Evolutionary conservation across 35 echinoderm and acorn worm species (phyloP).

Genomic region (Apostichopus parvimensis): DNA sequence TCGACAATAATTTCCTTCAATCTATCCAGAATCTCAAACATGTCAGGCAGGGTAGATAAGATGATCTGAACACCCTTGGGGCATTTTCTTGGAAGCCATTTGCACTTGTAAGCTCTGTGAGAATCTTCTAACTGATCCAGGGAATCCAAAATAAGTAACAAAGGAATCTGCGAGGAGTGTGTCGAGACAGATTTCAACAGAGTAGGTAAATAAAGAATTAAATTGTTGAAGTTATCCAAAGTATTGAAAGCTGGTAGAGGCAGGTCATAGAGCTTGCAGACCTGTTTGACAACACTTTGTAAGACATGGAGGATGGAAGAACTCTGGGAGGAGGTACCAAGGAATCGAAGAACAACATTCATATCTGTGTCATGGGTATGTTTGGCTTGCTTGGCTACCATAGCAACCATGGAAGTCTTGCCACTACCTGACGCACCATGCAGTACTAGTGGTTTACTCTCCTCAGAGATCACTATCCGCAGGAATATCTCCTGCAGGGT

Average conservation of each 20-base stretch:
- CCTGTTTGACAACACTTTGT: slow-evolving; percentile 61
- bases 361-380: slow-evolving; percentile 35
- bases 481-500: slow-evolving; percentile 63
- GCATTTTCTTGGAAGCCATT: slow-evolving; percentile 82
- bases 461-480: slow-evolving; percentile 35
- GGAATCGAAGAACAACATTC: slow-evolving; percentile 71
- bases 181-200: slow-evolving; percentile 73
- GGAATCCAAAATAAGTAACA: slow-evolving; percentile 88
- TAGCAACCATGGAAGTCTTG: slow-evolving; percentile 97
- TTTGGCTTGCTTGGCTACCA: slow-evolving; percentile 70
- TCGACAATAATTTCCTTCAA: slow-evolving; percentile 64
- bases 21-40: slow-evolving; percentile 83
- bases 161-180: slow-evolving; percentile 54
- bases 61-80: slow-evolving; percentile 78
- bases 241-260: slow-evolving; percentile 34
- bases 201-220: slow-evolving; percentile 68
- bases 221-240: slow-evolving; percentile 77
- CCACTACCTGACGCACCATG: slow-evolving; percentile 87
- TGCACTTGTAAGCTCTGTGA: slow-evolving; percentile 75
- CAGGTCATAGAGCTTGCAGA: slow-evolving; percentile 72
- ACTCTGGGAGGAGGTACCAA: slow-evolving; percentile 87
- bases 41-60: slow-evolving; percentile 84
- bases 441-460: slow-evolving; percentile 61
- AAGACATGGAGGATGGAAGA: slow-evolving; percentile 84
- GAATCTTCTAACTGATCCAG: slow-evolving; percentile 81